phyloP scores from a whole-genome alignment of 2,113 vertebrate species.

The Oxyruncus cristatus region DNA sequence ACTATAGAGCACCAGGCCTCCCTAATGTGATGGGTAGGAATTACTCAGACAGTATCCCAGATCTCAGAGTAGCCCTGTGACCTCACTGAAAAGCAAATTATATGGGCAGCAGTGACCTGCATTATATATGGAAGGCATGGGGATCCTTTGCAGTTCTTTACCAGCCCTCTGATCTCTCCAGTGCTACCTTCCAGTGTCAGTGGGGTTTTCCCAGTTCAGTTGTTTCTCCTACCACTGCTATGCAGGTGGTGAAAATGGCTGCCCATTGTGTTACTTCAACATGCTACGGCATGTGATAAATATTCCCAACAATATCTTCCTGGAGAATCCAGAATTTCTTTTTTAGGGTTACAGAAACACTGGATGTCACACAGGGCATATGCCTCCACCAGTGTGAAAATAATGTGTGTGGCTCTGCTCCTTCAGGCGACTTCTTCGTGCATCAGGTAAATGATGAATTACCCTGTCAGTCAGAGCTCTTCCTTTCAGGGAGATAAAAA shows the following conservation, averaged over 20 bases:
- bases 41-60: not conserved
- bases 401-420: constrained; percentile 34
- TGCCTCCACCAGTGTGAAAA: not conserved
- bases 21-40: not conserved
- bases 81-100: not conserved
- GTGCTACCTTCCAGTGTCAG: not conserved
- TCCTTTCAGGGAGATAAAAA: constrained; percentile 57
- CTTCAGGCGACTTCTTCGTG: constrained; percentile 1
- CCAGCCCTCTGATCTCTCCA: not conserved
- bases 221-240: not conserved
- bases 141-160: not conserved
- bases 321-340: not conserved
- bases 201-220: not conserved
- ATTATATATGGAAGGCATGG: not conserved
- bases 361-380: not conserved
- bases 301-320: not conserved
- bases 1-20: not conserved
- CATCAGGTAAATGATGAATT: constrained; percentile 68
- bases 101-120: not conserved
- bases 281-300: rapidly evolving
- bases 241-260: not conserved
- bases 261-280: not conserved
- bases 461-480: constrained; percentile 49
- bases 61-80: not conserved
- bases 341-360: not conserved